These are phyloP conservation scores for Enteromius fasciolatus DNA, from an alignment of 2,797 vertebrate species.

Conservation along the genomic window DNA sequence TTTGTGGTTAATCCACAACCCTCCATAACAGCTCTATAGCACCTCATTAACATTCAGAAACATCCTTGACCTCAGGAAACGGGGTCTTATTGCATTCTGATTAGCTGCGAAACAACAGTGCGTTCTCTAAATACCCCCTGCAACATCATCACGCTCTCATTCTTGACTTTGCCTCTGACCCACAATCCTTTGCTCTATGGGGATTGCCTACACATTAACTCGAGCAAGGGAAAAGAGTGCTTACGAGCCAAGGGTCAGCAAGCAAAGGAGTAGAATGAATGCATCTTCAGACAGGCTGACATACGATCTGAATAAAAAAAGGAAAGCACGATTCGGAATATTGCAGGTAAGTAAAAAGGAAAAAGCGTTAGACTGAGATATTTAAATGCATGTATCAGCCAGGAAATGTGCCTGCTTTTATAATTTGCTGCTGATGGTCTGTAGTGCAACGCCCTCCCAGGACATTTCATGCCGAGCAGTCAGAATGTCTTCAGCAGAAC, in stretches of 20 bases:
- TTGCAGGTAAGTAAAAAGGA: slow-evolving; percentile 14
- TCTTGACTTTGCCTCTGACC: slow-evolving; percentile 76
- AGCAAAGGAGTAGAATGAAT: slow-evolving; percentile 67
- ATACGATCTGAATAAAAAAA: slow-evolving; percentile 68
- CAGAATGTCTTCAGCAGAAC: slow-evolving; percentile 42
- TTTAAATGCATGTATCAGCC: slow-evolving; percentile 4
- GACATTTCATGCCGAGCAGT: slow-evolving; percentile 18
- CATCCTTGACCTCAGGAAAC: slow-evolving; percentile 71
- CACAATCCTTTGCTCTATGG: slow-evolving; percentile 68
- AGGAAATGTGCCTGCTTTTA: slow-evolving; percentile 14
- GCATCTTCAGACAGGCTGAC: slow-evolving; percentile 73
- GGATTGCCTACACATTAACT: slow-evolving; percentile 68
- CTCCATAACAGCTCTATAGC: slow-evolving; percentile 63
- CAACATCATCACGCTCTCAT: slow-evolving; percentile 57
- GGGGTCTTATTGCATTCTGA: slow-evolving; percentile 67
- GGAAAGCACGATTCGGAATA: slow-evolving; percentile 60
- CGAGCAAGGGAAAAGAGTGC: slow-evolving; percentile 65
- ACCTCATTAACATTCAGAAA: slow-evolving; percentile 76
- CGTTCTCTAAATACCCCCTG: slow-evolving; percentile 63
- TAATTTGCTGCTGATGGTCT: slow-evolving; percentile 12
- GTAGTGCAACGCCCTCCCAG: slow-evolving; percentile 3
- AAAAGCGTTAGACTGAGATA: background rate
- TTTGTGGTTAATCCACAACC: slow-evolving; percentile 72
- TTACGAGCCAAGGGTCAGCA: slow-evolving; percentile 71
- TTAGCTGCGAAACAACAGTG: slow-evolving; percentile 68